Evolutionary conservation across 2,113 vertebrate genomes (phyloP), one percentile per base, ranked within the genome.

Genomic region (Uropsilus gracilis): DNA sequence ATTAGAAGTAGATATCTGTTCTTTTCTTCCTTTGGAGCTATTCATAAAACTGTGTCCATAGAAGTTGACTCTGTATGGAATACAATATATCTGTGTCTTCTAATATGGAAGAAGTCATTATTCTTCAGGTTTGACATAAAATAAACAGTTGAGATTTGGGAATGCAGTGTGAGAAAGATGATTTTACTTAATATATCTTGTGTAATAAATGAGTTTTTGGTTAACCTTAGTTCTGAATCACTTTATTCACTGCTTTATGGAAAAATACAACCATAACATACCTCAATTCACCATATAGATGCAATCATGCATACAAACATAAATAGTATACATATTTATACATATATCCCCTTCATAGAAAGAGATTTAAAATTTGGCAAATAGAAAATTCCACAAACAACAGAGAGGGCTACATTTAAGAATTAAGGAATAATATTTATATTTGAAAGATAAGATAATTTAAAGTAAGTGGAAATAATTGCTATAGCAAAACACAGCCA

Each of bases 101-200:
- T 63, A 30, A 78, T 4, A 69, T 59, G 28, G 61, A 91, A 94
- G 28, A 3, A 69, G 11, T 34, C 61, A 77, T 89, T 18, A 44
- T 89, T 89, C 75, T 93, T 86, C 20, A 73, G 44, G 84, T 84
- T 93, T 86, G 95, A 94, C 94, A 92, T 84, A 87, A 80, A 93
- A 34, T 90, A 80, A 96, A 81, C 44, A 77, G 20, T 8, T 84
- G 46, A 92, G 26, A 1, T 4, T 9, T 94, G n/a, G 20, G 14
- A 90, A 59, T 61, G 3, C 14, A 76, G 3, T 71, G 18, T 57
- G 24, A 57, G 24, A 84, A 92, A 81, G 37, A 22, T 85, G 64
- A 57, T 86, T 94, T 77, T 90, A 85, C 46, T 82, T 73, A 78
- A 53, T 39, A 8, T 39, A 42, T 71, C n/a, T 53, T 92, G 6